phyloP scores from a whole-genome alignment of 2,797 vertebrate species.

The Melanotaenia boesemani region DNA sequence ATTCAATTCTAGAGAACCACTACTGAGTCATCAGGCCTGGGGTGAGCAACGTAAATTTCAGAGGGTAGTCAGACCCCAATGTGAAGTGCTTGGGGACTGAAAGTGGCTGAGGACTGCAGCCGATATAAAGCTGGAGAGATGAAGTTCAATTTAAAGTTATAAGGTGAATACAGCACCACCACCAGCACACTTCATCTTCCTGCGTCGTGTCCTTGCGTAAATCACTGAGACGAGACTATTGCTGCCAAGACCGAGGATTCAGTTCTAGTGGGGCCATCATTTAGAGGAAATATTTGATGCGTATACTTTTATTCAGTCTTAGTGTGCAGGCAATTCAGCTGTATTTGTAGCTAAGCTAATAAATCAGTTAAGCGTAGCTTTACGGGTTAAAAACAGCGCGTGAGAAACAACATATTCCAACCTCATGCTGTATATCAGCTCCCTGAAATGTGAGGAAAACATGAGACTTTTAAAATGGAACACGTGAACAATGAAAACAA shows the following conservation, averaged over 20 bases:
- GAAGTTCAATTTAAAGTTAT: slow-evolving; percentile 51
- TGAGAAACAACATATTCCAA: too few relatives aligned
- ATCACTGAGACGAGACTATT: slow-evolving; percentile 14
- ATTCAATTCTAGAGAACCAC: slow-evolving; percentile 65
- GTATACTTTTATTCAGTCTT: background rate
- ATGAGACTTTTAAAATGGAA: too few relatives aligned
- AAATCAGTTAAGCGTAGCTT: too few relatives aligned
- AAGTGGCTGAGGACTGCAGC: slow-evolving; percentile 43
- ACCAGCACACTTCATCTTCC: slow-evolving; percentile 25
- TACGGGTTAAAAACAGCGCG: too few relatives aligned
- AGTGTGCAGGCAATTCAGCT: too few relatives aligned
- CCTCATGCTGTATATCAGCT: too few relatives aligned
- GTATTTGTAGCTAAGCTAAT: too few relatives aligned
- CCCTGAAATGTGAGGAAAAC: too few relatives aligned
- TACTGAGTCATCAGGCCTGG: slow-evolving; percentile 49
- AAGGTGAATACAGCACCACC: slow-evolving; percentile 19
- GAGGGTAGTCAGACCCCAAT: slow-evolving; percentile 22
- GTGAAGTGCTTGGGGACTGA: slow-evolving; percentile 39
- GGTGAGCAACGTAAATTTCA: slow-evolving; percentile 50
- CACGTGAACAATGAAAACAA: too few relatives aligned
- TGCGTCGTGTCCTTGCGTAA: slow-evolving; percentile 28
- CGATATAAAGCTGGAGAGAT: slow-evolving; percentile 28
- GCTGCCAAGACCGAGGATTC: slow-evolving; percentile 31
- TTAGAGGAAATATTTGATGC: slow-evolving; percentile 9
- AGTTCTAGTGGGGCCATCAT: slow-evolving; percentile 12